phyloP scores from a whole-genome alignment of 2,797 vertebrate species.

The Myioborus melanocephalus region DNA sequence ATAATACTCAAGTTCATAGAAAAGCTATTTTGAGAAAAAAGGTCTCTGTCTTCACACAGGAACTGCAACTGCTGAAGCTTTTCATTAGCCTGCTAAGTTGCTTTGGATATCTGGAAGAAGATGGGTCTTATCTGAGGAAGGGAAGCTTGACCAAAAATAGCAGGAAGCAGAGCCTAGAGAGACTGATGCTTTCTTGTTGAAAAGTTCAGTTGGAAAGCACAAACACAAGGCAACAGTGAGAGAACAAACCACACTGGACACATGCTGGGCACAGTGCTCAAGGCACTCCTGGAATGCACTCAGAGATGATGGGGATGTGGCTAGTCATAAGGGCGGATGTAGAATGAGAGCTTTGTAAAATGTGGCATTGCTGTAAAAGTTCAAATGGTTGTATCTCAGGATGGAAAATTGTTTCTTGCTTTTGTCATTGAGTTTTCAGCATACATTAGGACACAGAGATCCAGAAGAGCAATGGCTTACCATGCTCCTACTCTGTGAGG shows the following conservation, averaged over 20 bases:
- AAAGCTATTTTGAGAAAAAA: neutral
- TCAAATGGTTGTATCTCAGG: neutral
- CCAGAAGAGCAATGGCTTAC: neutral
- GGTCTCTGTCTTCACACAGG: neutral
- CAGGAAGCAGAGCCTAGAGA: neutral
- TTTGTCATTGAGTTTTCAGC: neutral
- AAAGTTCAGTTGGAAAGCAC: neutral
- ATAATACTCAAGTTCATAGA: neutral
- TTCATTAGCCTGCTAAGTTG: neutral
- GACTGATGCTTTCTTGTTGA: neutral
- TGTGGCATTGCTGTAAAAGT: neutral
- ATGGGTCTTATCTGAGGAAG: neutral
- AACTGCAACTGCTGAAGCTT: neutral
- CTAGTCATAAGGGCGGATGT: neutral
- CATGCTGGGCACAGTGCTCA: neutral
- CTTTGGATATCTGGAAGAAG: slow-evolving; percentile 5
- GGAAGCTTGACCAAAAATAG: neutral
- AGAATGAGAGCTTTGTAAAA: slow-evolving; percentile 18
- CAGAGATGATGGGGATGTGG: neutral
- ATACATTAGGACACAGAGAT: neutral
- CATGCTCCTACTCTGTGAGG: neutral
- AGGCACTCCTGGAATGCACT: neutral
- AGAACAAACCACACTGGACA: neutral
- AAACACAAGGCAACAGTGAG: neutral
- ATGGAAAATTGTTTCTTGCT: neutral